These are phyloP conservation scores for Onychorhynchus coronatus DNA, from an alignment of 2,113 vertebrate species.

Conservation along the genomic window DNA sequence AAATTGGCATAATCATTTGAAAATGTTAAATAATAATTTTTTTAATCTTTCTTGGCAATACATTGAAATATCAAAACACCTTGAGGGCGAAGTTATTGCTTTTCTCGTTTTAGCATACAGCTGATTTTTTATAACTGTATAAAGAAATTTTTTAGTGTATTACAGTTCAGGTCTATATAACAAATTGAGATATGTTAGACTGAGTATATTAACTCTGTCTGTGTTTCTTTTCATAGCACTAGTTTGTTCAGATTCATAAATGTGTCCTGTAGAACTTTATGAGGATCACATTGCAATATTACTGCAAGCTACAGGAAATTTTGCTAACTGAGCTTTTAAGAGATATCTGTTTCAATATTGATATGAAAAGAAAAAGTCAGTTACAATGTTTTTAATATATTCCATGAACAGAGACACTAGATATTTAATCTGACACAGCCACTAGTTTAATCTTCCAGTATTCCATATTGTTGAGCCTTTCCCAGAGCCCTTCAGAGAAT, in stretches of 20 bases:
- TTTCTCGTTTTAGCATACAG: not conserved
- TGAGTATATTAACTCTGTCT: not conserved
- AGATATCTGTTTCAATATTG: not conserved
- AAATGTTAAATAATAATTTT: conserved; percentile 15
- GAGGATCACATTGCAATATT: not conserved
- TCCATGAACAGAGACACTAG: not conserved
- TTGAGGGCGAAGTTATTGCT: not conserved
- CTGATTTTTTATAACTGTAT: conserved; percentile 26
- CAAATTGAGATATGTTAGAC: not conserved
- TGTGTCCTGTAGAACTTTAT: not conserved
- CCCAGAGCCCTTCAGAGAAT: not conserved
- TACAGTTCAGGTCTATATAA: not conserved
- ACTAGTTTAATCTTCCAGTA: not conserved
- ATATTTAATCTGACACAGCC: not conserved
- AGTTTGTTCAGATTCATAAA: not conserved
- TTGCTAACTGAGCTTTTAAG: not conserved
- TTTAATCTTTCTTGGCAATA: not conserved
- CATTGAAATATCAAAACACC: not conserved
- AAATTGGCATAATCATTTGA: not conserved
- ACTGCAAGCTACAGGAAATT: not conserved
- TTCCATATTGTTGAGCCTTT: not conserved
- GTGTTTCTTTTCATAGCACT: not conserved
- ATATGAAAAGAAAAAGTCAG: not conserved
- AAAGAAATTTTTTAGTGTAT: not conserved
- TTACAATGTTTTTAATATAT: not conserved